phyloP scores from a whole-genome alignment of 1,140 invertebrate genomes.

The Plodia interpunctella region DNA sequence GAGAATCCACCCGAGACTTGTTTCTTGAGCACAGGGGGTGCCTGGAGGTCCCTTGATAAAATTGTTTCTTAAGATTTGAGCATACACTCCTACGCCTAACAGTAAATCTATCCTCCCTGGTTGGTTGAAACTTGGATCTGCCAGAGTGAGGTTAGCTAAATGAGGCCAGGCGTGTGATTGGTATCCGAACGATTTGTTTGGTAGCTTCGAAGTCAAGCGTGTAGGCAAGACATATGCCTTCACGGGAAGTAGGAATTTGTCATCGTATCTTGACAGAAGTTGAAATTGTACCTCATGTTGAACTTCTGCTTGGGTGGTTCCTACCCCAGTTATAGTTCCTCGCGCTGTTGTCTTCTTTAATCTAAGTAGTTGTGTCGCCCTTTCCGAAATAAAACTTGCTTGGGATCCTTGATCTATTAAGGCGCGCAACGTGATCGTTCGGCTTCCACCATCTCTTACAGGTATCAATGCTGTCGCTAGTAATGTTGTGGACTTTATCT shows the following conservation, averaged over 20 bases:
- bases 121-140: slow-evolving; percentile 30
- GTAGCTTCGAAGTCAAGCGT: slow-evolving; percentile 33
- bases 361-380: slow-evolving; percentile 22
- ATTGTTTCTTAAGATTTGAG: slow-evolving; percentile 28
- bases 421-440: slow-evolving; percentile 18
- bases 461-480: slow-evolving; percentile 26
- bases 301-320: slow-evolving; percentile 9
- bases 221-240: slow-evolving; percentile 30
- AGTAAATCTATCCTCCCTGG: slow-evolving; percentile 35
- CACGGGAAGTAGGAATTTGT: slow-evolving; percentile 18
- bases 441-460: slow-evolving; percentile 16
- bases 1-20: slow-evolving; percentile 41
- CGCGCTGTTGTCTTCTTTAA: slow-evolving; percentile 20
- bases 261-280: slow-evolving; percentile 23
- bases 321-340: slow-evolving; percentile 14
- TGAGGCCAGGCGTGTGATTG: slow-evolving; percentile 23
- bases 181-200: slow-evolving; percentile 21
- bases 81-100: slow-evolving; percentile 32
- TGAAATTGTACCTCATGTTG: slow-evolving; percentile 23
- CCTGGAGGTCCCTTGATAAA: slow-evolving; percentile 32
- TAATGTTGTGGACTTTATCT: slow-evolving; percentile 15
- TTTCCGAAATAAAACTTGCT: slow-evolving; percentile 26
- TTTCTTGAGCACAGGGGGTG: slow-evolving; percentile 35
- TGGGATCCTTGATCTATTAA: slow-evolving; percentile 30
- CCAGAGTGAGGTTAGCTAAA: slow-evolving; percentile 27